A percentile compares a stretch with the other conserved stretches of the same genome.
These are phyloP conservation scores for Bubo bubo DNA, from an alignment of 2,113 vertebrate species.

Conservation along the genomic window DNA sequence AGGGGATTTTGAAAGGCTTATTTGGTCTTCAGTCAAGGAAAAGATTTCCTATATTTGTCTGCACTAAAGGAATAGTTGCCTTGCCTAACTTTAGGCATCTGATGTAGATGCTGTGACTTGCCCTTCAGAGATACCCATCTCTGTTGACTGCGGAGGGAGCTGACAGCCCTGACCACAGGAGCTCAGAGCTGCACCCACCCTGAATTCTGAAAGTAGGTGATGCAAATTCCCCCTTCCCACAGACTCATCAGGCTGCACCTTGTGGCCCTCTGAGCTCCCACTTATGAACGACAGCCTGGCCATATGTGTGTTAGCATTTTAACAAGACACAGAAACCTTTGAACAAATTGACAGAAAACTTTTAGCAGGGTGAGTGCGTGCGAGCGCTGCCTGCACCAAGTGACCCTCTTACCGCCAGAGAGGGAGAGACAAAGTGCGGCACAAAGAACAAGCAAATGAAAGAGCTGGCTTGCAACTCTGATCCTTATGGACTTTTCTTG, in stretches of 20 bases:
- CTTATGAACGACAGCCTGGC: neutral
- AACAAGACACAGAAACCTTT: slow-evolving; percentile 45
- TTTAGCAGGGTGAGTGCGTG: neutral
- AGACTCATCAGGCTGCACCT: neutral
- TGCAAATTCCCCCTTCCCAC: rapidly evolving
- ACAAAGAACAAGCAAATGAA: slow-evolving; percentile 67
- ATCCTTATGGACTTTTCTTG: slow-evolving; percentile 68
- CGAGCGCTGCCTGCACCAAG: slow-evolving; percentile 28
- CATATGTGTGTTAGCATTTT: neutral
- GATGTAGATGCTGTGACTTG: neutral
- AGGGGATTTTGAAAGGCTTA: slow-evolving; percentile 25
- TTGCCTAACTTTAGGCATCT: neutral
- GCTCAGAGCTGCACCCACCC: neutral
- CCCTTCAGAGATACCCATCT: neutral
- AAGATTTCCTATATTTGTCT: neutral
- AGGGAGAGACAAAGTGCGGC: slow-evolving; percentile 60
- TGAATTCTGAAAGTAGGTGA: neutral
- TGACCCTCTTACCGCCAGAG: slow-evolving; percentile 56
- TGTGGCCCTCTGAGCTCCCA: neutral
- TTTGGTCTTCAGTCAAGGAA: neutral
- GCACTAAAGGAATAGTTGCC: neutral
- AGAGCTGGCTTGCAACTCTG: slow-evolving; percentile 65
- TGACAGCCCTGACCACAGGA: neutral
- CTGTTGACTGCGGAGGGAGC: neutral
- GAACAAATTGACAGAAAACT: slow-evolving; percentile 65